Base-by-base conservation (phyloP, 2,797 vertebrate genomes). In the Hybognathus amarus region DNA sequence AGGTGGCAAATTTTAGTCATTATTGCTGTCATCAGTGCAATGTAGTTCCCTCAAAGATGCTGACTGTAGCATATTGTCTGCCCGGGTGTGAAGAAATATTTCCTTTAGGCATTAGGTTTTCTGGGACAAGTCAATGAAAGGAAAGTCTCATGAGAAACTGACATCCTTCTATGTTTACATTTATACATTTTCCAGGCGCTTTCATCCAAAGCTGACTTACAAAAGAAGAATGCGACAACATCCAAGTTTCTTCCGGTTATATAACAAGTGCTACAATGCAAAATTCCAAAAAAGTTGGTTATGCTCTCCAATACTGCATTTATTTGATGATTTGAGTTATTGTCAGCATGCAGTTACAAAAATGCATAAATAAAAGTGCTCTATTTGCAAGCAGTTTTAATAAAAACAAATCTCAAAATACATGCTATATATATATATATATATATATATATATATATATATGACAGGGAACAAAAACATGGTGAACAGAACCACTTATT, bases 1-100 rank as follows among this genome's bases (percentile, higher is more conserved):
- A 83, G 73, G 81, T 77, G 73, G 73, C 73, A 83, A 30, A 77
- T 77, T 69, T 83, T n/a, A 13, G 73, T 77, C 63, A 83, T 82
- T 82, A 82, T 68, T 77, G 50, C 63, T 83, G 73, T 83, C 81
- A 68, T 83, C 73, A 59, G 47, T 68, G 81, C 73, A 74, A 7
- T 42, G 80, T 24, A 64, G 61, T 42, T 68, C 59, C 59, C 59
- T 27, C 52, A 42, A 76, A 82, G 80, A 66, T 3, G 24, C 33
- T 83, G 61, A 68, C 36, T 67, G 50, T 42, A 42, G 47, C 24
- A 77, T 76, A 54, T 83, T 12, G 9, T 56, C n/a, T 64, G 59
- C 22, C 20, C 73, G 30, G 12, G 22, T 27, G 22, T 64, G 30
- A 73, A 64, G 45, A 42, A 38, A 64, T 38, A 38, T 42, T 73